A percentile compares a stretch with the other conserved stretches of the same genome.
phyloP scores from a whole-genome alignment of 1,140 invertebrate species.

The Ceratina japonica region DNA sequence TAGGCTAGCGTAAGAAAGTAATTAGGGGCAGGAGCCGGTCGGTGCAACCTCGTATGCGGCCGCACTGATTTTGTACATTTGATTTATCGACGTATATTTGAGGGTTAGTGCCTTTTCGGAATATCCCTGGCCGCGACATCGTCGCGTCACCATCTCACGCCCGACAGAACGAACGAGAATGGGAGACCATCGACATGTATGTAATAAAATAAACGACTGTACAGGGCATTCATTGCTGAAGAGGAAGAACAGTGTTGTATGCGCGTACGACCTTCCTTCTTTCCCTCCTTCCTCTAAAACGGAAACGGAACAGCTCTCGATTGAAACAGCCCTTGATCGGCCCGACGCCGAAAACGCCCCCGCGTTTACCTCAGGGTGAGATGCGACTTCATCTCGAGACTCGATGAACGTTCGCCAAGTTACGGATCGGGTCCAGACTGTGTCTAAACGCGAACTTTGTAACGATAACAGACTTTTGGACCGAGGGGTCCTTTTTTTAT shows the following conservation, averaged over 20 bases:
- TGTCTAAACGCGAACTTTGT: neutral
- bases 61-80: constrained; percentile 66
- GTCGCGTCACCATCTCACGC: constrained; percentile 23
- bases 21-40: constrained; percentile 19
- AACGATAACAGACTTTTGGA: neutral
- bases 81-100: constrained; percentile 58
- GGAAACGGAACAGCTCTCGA: too few species aligned
- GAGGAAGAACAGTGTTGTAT: constrained; percentile 24
- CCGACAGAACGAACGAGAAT: constrained; percentile 29
- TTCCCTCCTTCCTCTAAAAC: constrained; percentile 27
- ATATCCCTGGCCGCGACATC: constrained; percentile 55
- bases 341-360: too few species aligned
- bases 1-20: constrained; percentile 23
- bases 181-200: constrained; percentile 38
- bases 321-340: too few species aligned
- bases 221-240: constrained; percentile 60
- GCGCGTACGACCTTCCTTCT: constrained; percentile 27
- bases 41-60: constrained; percentile 40
- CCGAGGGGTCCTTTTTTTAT: neutral
- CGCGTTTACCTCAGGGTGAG: neutral
- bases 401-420: neutral
- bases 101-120: constrained; percentile 72
- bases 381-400: neutral
- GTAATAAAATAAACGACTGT: constrained; percentile 43
- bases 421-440: constrained; percentile 37